A percentile compares a stretch with the other conserved stretches of the same genome.
Conservation (phyloP, 2,888 invertebrate genomes). For the Leptogaster cylindrica region DNA sequence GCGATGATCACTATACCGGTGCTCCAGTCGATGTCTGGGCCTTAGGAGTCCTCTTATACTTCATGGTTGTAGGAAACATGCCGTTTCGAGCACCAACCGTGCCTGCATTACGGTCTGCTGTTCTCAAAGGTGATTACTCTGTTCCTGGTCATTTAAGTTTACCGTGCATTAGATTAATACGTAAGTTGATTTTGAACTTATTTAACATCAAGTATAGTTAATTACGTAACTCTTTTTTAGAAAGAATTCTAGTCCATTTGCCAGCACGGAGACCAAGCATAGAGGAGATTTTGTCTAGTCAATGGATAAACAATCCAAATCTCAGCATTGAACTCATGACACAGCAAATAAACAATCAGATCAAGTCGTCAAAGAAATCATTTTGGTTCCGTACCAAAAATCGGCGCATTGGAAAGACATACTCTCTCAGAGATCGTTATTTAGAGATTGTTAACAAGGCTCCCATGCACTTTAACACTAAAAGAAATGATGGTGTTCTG, state of each 20-base stretch:
- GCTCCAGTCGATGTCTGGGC: slow-evolving; percentile 75
- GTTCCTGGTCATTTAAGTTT: slow-evolving; percentile 65
- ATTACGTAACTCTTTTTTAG: slow-evolving; percentile 51
- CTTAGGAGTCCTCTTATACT: slow-evolving; percentile 74
- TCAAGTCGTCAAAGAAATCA: slow-evolving; percentile 55
- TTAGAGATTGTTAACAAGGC: slow-evolving; percentile 58
- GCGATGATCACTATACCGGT: slow-evolving; percentile 69
- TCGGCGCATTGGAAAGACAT: slow-evolving; percentile 57
- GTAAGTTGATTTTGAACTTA: slow-evolving; percentile 54
- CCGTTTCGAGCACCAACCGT: slow-evolving; percentile 82
- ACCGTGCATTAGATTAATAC: slow-evolving; percentile 64
- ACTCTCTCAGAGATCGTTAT: slow-evolving; percentile 59
- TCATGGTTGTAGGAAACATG: slow-evolving; percentile 79
- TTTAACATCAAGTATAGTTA: not conserved
- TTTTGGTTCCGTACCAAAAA: slow-evolving; percentile 60
- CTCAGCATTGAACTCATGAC: slow-evolving; percentile 59
- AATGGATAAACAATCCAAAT: slow-evolving; percentile 64
- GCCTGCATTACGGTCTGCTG: slow-evolving; percentile 71
- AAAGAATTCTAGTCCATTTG: slow-evolving; percentile 64
- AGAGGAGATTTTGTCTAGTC: slow-evolving; percentile 63
- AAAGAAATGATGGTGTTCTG: slow-evolving; percentile 58
- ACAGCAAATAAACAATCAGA: slow-evolving; percentile 57
- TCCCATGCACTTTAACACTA: slow-evolving; percentile 59
- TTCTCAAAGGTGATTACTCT: slow-evolving; percentile 69
- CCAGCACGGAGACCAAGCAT: slow-evolving; percentile 63